Conservation (phyloP, 23 tunicate genomes). For the Trididemnum nubilum region DNA sequence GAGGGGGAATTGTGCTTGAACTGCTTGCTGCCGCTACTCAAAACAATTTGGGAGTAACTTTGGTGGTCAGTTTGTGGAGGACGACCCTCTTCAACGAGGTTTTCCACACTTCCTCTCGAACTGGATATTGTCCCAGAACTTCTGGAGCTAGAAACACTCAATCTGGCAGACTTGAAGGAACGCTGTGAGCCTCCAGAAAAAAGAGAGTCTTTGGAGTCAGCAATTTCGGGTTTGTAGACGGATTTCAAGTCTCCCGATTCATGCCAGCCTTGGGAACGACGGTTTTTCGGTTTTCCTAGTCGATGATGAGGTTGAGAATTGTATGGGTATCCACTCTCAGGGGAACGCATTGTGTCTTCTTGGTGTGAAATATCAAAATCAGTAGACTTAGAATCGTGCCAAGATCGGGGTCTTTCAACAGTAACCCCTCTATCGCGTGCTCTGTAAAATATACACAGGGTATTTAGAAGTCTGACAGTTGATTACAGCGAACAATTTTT, state of each 20-base stretch:
- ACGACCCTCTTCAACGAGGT: conserved; percentile 26
- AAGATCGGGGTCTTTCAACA: conserved; percentile 73
- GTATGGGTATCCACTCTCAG: conserved; percentile 32
- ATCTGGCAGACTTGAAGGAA: conserved; percentile 30
- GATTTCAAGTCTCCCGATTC: conserved; percentile 87
- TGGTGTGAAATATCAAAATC: neutral
- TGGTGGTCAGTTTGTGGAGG: neutral
- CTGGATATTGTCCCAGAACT: conserved; percentile 76
- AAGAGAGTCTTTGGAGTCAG: conserved; percentile 65
- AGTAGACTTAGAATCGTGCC: conserved; percentile 82
- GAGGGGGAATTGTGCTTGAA: conserved; percentile 38
- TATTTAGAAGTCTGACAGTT: no score
- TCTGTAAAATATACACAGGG: conserved; percentile 22
- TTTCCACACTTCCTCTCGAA: conserved; percentile 69
- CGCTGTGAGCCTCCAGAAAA: conserved; percentile 53
- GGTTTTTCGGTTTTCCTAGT: neutral
- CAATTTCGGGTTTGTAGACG: conserved; percentile 36
- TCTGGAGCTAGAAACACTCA: conserved; percentile 53
- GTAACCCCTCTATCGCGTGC: conserved; percentile 48
- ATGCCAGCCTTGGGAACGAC: conserved; percentile 74
- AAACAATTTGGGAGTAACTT: conserved; percentile 6
- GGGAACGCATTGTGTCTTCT: conserved; percentile 61
- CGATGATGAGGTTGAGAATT: conserved; percentile 13
- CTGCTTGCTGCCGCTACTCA: neutral
- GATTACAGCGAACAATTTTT: no score